Evolutionary conservation across 2,797 vertebrate genomes (phyloP).

Genomic region (Masticophis lateralis): DNA sequence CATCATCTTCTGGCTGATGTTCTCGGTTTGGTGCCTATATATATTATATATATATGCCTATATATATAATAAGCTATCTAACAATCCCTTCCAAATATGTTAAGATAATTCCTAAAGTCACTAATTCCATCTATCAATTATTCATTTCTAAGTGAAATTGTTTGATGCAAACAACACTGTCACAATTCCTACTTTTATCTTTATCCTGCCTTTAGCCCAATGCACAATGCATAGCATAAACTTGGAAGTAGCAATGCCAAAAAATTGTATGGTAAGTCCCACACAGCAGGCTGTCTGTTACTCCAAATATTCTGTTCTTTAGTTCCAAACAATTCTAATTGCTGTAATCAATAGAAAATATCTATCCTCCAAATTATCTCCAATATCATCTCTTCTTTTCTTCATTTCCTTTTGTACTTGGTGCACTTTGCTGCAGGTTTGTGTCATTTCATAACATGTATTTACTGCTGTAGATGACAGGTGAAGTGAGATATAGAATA

Average conservation of each 20-base stretch:
- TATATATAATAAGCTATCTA: not conserved
- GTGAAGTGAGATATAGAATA: not conserved
- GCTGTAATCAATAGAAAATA: not conserved
- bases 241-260: not conserved
- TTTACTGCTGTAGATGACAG: not conserved
- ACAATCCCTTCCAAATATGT: accelerated
- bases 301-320: not conserved
- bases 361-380: not conserved
- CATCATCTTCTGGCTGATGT: too few species aligned
- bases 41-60: too few species aligned
- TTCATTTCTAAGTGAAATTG: not conserved
- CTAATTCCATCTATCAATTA: not conserved
- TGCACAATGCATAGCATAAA: not conserved
- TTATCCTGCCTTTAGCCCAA: not conserved
- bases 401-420: not conserved
- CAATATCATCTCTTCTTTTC: not conserved
- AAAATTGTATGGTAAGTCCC: not conserved
- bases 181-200: not conserved
- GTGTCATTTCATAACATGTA: not conserved
- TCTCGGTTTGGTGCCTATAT: too few species aligned
- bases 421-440: not conserved
- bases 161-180: not conserved
- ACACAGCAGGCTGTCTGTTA: not conserved
- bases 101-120: not conserved
- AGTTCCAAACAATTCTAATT: not conserved